Base-by-base conservation (phyloP, 2,888 invertebrate genomes). In the Melikaiella ostensackeni region DNA sequence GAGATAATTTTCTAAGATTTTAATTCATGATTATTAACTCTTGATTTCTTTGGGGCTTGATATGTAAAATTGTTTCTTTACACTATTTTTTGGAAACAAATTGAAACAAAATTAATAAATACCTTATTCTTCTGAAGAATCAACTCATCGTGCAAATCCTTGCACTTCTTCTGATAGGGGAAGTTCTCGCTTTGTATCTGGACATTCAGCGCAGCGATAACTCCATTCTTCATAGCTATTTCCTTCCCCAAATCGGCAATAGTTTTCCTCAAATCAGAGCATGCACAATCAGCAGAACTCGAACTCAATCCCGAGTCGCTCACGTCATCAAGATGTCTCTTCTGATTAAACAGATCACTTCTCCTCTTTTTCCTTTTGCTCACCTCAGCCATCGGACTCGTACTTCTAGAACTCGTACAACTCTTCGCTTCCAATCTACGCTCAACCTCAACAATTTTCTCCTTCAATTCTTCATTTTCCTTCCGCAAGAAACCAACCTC, bases 151-250 rank as follows among this genome's bases (percentile, higher is more conserved):
- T 89, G 82, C 33, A 90, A 77, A 6, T 90, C 87, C 73, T 87
- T 86, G 70, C 88, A 89, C 66, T 88, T 89, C n/a, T 80, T 85
- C 64, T 89, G 83, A 77, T 88, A 87, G 0, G 91, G 90, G 35
- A 87, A 89, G 57, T 83, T 87, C 63, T 88, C 85, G 11, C 87
- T 84, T 70, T 85, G 85, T 19, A 91, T 88, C 64, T 89, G 86
- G 50, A 89, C 74, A 74, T 91, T 87, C 0, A 91, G 81, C 7
- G 88, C 84, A 9, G 87, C 87, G 7, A 91, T 87, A 79, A 86
- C 86, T 0, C 86, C 87, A 57, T 90, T 86, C 61, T 85, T 89
- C 6, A 85, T 82, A 1, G 88, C 90, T 4, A 91, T 21, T 19
- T 89, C 86, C 5, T 86, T 74, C 55, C 91, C 89, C 35, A 91